Evolutionary conservation across 2,888 invertebrate species (phyloP).

Genomic region (Pristionchus fissidentatus): DNA sequence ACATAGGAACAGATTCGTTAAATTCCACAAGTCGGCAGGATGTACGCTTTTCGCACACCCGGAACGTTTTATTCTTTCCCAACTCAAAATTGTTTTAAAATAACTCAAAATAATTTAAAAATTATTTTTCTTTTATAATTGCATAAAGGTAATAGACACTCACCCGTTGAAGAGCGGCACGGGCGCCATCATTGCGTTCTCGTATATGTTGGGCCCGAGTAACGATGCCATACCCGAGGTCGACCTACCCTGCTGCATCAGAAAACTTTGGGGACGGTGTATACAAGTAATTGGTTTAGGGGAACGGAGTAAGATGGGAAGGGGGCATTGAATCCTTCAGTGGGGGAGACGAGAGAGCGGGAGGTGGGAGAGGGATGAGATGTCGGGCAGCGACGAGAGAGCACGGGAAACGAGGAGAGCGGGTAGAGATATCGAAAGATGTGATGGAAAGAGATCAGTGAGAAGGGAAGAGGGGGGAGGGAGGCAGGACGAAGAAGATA

Average conservation of each 20-base stretch:
- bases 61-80: too few relatives aligned
- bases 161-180: too few relatives aligned
- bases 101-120: too few relatives aligned
- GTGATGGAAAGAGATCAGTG: constrained; percentile 27
- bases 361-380: neutral
- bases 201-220: too few relatives aligned
- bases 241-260: neutral
- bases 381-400: constrained; percentile 4
- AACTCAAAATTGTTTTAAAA: too few relatives aligned
- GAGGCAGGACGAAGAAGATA: neutral
- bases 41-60: too few relatives aligned
- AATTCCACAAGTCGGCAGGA: too few relatives aligned
- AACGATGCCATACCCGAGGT: too few relatives aligned
- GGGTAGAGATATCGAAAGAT: constrained; percentile 16
- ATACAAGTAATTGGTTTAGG: constrained; percentile 11
- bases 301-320: neutral
- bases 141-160: too few relatives aligned
- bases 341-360: constrained; percentile 16
- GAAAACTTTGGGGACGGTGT: neutral
- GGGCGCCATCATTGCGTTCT: too few relatives aligned
- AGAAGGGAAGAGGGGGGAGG: neutral
- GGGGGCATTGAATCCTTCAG: neutral
- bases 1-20: too few relatives aligned
- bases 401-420: neutral
- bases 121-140: too few relatives aligned